Conservation (phyloP, 2,113 vertebrate genomes). For the Syngnathus typhle region DNA sequence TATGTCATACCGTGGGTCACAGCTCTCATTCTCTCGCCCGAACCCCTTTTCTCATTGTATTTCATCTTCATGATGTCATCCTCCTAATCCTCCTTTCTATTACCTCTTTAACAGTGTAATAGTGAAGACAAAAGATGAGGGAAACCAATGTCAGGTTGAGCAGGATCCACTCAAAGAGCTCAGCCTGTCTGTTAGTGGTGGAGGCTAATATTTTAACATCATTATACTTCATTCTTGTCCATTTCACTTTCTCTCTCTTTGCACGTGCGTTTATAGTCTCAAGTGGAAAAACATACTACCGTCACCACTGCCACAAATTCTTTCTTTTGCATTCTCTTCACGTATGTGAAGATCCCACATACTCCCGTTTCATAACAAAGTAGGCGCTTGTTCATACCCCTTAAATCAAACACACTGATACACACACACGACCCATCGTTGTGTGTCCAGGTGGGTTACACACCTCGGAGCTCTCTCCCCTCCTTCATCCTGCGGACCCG, state of each 20-base stretch:
- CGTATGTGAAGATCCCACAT: neutral
- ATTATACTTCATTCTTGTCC: slow-evolving; percentile 14
- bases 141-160: slow-evolving; percentile 21
- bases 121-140: slow-evolving; percentile 16
- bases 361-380: neutral
- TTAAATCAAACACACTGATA: neutral
- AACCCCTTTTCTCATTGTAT: slow-evolving; percentile 24
- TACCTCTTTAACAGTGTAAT: slow-evolving; percentile 35
- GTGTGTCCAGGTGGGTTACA: slow-evolving; percentile 60
- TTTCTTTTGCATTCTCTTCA: neutral
- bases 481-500: slow-evolving; percentile 86
- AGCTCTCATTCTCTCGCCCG: slow-evolving; percentile 20
- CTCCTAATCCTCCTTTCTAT: slow-evolving; percentile 37
- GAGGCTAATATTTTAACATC: slow-evolving; percentile 4
- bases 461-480: slow-evolving; percentile 83
- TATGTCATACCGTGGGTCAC: slow-evolving; percentile 54
- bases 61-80: slow-evolving; percentile 56
- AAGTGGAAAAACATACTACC: slow-evolving; percentile 8
- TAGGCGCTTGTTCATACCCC: neutral
- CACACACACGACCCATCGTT: neutral
- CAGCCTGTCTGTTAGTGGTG: slow-evolving; percentile 1
- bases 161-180: neutral
- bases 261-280: slow-evolving; percentile 33
- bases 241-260: neutral
- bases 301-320: neutral